Percentiles rank a stretch among this genome's conserved stretches.
Conservation (phyloP, 2,113 vertebrate species). For the Austrofundulus limnaeus region DNA sequence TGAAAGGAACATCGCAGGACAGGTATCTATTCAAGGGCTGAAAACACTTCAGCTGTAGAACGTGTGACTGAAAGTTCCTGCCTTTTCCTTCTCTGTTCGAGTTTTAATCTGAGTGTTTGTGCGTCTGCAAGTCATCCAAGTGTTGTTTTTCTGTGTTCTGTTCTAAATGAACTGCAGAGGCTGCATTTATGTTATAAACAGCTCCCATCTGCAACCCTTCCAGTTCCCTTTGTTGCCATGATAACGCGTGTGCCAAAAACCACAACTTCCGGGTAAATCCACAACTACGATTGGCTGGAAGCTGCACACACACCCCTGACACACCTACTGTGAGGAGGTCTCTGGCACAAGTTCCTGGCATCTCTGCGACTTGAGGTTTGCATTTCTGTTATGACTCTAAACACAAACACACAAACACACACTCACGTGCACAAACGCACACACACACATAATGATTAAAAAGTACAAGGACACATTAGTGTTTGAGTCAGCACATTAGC, state of each 20-base stretch:
- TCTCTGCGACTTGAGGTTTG: constrained; percentile 56
- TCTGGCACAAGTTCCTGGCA: constrained; percentile 49
- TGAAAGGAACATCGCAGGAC: too few species aligned
- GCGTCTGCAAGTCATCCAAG: background rate
- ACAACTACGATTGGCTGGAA: constrained; percentile 47
- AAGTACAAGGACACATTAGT: constrained; percentile 24
- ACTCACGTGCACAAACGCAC: constrained; percentile 3
- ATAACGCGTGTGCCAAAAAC: constrained; percentile 48
- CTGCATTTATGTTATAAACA: constrained; percentile 5
- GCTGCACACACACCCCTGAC: constrained; percentile 59
- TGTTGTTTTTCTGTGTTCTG: background rate
- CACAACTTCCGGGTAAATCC: constrained; percentile 54
- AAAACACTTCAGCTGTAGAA: too few species aligned
- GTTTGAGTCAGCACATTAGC: constrained; percentile 40
- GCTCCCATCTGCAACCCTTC: constrained; percentile 24
- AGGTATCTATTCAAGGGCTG: too few species aligned
- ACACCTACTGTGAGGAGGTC: constrained; percentile 62
- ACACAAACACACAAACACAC: constrained; percentile 5
- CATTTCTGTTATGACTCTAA: constrained; percentile 28
- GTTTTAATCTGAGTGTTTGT: background rate
- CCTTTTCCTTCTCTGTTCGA: background rate
- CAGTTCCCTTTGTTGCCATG: constrained; percentile 25
- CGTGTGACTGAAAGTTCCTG: too few species aligned
- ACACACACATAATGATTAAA: constrained; percentile 14
- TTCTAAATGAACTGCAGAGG: constrained; percentile 16